Conservation (phyloP, 2,888 invertebrate genomes). For the Ferrisia virgata region DNA sequence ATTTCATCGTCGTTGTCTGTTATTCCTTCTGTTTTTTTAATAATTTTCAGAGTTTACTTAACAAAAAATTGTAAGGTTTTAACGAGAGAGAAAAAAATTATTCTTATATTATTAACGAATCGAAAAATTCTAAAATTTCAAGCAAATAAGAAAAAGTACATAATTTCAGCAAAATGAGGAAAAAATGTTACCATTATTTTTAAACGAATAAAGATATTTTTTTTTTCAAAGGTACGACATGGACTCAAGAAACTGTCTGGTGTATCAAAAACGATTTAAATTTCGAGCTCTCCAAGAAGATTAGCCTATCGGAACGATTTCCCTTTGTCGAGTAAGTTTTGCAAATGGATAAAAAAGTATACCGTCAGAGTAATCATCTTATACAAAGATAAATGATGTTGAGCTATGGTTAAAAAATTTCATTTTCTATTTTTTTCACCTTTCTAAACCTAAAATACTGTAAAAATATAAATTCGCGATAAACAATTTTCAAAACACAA, state of each 20-base stretch:
- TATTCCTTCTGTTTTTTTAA: too few relatives aligned
- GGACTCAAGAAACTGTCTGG: slow-evolving; percentile 22
- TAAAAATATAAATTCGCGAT: too few relatives aligned
- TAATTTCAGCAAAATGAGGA: background rate
- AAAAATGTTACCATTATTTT: background rate
- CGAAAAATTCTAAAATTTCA: background rate
- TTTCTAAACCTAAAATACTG: background rate
- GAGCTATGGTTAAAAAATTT: background rate
- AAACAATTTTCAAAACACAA: too few relatives aligned
- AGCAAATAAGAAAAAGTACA: background rate
- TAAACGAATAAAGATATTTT: background rate
- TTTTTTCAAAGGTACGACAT: background rate
- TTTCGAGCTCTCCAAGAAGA: background rate
- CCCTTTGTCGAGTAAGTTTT: slow-evolving; percentile 4
- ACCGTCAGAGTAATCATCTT: background rate
- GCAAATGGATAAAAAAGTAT: background rate
- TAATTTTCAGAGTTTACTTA: too few relatives aligned
- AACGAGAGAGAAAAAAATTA: background rate
- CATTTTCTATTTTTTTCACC: background rate
- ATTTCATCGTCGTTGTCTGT: too few relatives aligned
- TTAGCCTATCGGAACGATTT: background rate
- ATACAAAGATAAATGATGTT: background rate
- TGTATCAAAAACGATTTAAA: background rate
- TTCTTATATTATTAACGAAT: background rate
- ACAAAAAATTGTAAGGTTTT: too few relatives aligned